phyloP scores from a whole-genome alignment of 2,888 invertebrate genomes.

The Baronia brevicornis region DNA sequence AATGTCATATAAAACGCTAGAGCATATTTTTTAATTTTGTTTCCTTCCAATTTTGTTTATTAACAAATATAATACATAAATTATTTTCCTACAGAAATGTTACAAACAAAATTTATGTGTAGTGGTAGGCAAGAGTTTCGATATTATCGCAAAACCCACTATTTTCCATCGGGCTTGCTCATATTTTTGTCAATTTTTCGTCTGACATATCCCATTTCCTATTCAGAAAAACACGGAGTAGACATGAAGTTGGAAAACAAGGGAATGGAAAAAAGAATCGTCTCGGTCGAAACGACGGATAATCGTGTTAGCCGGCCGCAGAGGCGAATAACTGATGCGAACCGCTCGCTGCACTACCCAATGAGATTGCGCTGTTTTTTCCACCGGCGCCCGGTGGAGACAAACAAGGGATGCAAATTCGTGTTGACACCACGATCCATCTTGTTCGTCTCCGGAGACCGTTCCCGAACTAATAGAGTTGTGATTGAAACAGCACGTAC shows the following conservation, averaged over 20 bases:
- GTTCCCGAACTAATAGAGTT: constrained; percentile 62
- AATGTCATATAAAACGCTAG: too few species aligned
- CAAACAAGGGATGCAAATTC: constrained; percentile 76
- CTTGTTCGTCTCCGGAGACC: constrained; percentile 72
- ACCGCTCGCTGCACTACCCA: constrained; percentile 59
- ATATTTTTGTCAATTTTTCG: constrained; percentile 75
- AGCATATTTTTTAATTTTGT: too few species aligned
- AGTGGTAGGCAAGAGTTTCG: constrained; percentile 45
- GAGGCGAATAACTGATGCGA: constrained; percentile 68
- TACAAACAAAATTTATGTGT: constrained; percentile 51
- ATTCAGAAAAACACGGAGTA: constrained; percentile 71
- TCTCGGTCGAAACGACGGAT: constrained; percentile 70
- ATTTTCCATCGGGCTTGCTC: constrained; percentile 63
- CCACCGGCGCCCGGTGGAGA: constrained; percentile 60
- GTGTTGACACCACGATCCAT: constrained; percentile 74
- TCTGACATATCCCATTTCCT: constrained; percentile 73
- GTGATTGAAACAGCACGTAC: constrained; percentile 67
- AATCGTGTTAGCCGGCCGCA: constrained; percentile 72
- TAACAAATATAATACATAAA: too few species aligned
- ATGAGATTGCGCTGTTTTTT: constrained; percentile 73
- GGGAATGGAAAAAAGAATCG: constrained; percentile 68
- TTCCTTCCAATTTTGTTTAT: too few species aligned
- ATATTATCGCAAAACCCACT: constrained; percentile 68
- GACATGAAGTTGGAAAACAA: constrained; percentile 72
- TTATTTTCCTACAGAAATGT: too few species aligned